Percentiles rank a stretch among this genome's conserved stretches.
Conservation (phyloP, 1,140 invertebrate genomes). For the Philaenus spumarius region DNA sequence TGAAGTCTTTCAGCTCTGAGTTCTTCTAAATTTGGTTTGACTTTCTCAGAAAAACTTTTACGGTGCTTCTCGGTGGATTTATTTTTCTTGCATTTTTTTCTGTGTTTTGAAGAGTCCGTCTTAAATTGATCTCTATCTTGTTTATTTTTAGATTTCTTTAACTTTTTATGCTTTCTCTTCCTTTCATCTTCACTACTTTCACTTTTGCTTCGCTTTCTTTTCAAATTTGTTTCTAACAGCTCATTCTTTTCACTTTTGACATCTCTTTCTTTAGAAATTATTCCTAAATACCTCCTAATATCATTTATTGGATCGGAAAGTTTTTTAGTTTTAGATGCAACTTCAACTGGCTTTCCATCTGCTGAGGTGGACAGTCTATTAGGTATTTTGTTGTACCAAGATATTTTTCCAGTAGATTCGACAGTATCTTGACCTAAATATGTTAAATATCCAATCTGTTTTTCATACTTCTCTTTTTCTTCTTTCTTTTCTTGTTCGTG, state of each 20-base stretch:
- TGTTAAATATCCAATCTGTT: slow-evolving; percentile 92
- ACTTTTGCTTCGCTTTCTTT: slow-evolving; percentile 39
- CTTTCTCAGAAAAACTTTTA: slow-evolving; percentile 30
- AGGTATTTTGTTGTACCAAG: slow-evolving; percentile 74
- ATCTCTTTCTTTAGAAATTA: slow-evolving; percentile 31
- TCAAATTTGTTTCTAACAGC: slow-evolving; percentile 35
- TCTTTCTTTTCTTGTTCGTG: slow-evolving; percentile 87
- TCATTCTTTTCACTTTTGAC: slow-evolving; percentile 33
- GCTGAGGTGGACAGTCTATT: slow-evolving; percentile 35
- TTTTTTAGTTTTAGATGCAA: slow-evolving; percentile 52
- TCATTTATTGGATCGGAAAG: slow-evolving; percentile 65
- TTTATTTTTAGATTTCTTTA: slow-evolving; percentile 25
- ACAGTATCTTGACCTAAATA: slow-evolving; percentile 92
- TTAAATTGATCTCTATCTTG: not conserved
- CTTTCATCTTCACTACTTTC: slow-evolving; percentile 19
- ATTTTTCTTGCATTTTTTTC: slow-evolving; percentile 33
- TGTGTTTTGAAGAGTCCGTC: slow-evolving; percentile 20
- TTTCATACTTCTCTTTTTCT: slow-evolving; percentile 95
- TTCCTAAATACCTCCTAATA: slow-evolving; percentile 53
- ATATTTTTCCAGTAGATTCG: slow-evolving; percentile 70
- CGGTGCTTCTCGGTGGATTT: slow-evolving; percentile 34
- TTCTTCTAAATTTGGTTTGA: slow-evolving; percentile 53
- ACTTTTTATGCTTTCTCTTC: slow-evolving; percentile 36
- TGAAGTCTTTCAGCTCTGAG: slow-evolving; percentile 72
- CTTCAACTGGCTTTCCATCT: slow-evolving; percentile 40